Base-by-base conservation (phyloP, 2,797 vertebrate genomes). In the Crypturellus tataupa region DNA sequence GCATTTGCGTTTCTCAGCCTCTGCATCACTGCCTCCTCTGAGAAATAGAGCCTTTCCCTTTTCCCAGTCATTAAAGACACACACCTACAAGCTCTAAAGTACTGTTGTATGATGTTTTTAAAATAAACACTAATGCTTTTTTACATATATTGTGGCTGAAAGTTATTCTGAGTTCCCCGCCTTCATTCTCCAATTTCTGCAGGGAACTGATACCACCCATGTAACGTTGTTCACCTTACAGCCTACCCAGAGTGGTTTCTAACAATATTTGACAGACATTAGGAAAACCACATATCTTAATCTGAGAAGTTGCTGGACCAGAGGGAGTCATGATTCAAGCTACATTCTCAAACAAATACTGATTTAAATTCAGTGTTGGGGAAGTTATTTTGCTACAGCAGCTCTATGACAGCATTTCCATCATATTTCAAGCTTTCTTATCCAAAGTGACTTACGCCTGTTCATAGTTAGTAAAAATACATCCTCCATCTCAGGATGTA, bases 161-260 rank as follows among this genome's bases (percentile, higher is more conserved):
- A 87, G 92, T 87, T 89, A 81, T 88, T 96, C 90, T 96, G 83
- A 68, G 87, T 95, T 90, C 19, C 51, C 18, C 62, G 31, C 24
- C 65, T 65, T 44, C 15, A 42, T 58, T 29, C 31, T 58, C 21
- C 39, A 17, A 3, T 81, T 94, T 88, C 94, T 94, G 80, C 2
- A 53, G 94, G 93, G 90, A 94, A 39, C 81, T 42, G 78, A 95
- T 95, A 96, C 92, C 93, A 97, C 96, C 93, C 95, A 97, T 95
- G 94, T 58, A 84, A 96, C 46, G 53, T 51, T 87, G 85, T 73
- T 95, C 93, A 94, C 92, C 90, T 93, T 71, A 42, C 46, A 75
- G 85, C 87, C 25, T 2, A 71, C 80, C 64, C 71, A 85, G 87
- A 19, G 21, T 25, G 14, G 55, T 76, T 95, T 76, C 93, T 90